These are phyloP conservation scores for Eupithecia pulchellata DNA, from an alignment of 2,888 invertebrate genomes.

Conservation along the genomic window DNA sequence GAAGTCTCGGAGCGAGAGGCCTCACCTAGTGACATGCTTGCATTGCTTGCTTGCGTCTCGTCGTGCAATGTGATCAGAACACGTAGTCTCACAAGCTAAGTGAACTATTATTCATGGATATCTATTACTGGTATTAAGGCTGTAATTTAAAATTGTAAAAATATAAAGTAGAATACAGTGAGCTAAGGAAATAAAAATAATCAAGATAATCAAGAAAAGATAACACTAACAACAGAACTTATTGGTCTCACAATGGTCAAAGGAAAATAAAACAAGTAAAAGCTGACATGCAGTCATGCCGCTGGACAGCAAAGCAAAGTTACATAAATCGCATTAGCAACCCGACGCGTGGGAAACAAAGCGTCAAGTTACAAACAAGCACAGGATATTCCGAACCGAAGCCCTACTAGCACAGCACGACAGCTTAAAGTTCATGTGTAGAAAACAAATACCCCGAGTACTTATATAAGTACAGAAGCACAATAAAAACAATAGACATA, in stretches of 20 bases:
- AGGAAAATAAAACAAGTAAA: slow-evolving; percentile 10
- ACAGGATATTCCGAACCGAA: slow-evolving; percentile 52
- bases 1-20: slow-evolving; percentile 31
- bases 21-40: slow-evolving; percentile 50
- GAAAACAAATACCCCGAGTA: slow-evolving; percentile 26
- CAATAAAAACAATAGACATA: slow-evolving; percentile 22
- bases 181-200: neutral
- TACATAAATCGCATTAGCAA: slow-evolving; percentile 55
- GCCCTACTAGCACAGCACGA: slow-evolving; percentile 37
- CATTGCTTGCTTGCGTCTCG: slow-evolving; percentile 33
- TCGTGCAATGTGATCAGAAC: slow-evolving; percentile 17
- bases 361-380: slow-evolving; percentile 59
- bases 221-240: neutral
- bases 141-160: neutral
- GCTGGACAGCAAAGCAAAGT: slow-evolving; percentile 34
- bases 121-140: neutral
- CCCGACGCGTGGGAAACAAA: slow-evolving; percentile 63
- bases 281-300: slow-evolving; percentile 27
- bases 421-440: slow-evolving; percentile 30
- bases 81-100: slow-evolving; percentile 14
- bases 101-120: neutral
- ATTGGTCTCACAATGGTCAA: neutral
- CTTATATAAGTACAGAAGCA: slow-evolving; percentile 23
- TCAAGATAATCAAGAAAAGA: no score
- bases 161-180: neutral